phyloP scores from a whole-genome alignment of 2,113 vertebrate genomes.

The Pelobates fuscus region DNA sequence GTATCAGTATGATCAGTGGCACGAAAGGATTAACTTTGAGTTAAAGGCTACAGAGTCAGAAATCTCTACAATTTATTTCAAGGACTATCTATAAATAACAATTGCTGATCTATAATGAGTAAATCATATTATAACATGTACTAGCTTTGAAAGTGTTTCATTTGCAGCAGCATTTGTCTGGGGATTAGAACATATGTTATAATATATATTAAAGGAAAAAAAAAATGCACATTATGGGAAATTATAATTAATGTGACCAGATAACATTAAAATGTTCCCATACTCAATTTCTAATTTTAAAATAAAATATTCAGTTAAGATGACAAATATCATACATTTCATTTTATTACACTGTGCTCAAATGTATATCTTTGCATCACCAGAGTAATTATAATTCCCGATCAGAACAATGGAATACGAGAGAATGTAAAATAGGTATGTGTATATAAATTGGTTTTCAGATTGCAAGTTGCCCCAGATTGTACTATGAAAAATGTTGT shows the following conservation, averaged over 20 bases:
- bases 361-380: background rate
- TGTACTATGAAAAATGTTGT: conserved; percentile 2
- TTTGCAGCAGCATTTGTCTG: no score
- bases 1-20: conserved; percentile 10
- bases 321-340: background rate
- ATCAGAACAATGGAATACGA: conserved; percentile 12
- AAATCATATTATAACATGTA: no score
- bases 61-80: no score
- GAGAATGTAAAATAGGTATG: background rate
- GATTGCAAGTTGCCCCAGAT: conserved; percentile 4
- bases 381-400: background rate
- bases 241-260: conserved; percentile 31
- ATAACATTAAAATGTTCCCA: conserved; percentile 18
- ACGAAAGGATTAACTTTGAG: conserved; percentile 15
- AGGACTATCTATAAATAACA: no score
- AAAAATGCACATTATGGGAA: no score
- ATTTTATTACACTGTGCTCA: conserved; percentile 10
- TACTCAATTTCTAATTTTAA: conserved; percentile 3
- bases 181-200: no score
- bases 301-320: conserved; percentile 1
- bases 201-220: no score
- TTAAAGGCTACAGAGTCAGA: no score
- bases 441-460: background rate
- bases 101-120: no score
- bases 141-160: no score